Conservation (phyloP, 1,140 invertebrate genomes). For the Zaprionus lachaisei region DNA sequence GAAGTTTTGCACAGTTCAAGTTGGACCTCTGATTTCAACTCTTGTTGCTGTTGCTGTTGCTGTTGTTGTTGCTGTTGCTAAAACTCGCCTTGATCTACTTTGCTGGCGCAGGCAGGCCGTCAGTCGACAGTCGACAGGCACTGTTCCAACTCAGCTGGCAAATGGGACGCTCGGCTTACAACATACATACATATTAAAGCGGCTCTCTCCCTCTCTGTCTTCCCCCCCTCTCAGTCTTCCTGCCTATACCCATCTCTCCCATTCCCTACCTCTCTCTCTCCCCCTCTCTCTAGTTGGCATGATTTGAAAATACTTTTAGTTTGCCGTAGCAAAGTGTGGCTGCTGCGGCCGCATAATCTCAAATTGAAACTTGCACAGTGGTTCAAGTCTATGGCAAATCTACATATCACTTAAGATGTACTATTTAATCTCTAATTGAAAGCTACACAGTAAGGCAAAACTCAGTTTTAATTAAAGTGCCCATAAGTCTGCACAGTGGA, state of each 20-base stretch:
- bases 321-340: neutral
- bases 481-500: neutral
- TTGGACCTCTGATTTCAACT: constrained; percentile 60
- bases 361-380: constrained; percentile 38
- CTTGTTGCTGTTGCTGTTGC: constrained; percentile 19
- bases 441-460: neutral
- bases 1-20: constrained; percentile 66
- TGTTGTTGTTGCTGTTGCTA: constrained; percentile 46
- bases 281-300: constrained; percentile 43
- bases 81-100: constrained; percentile 78
- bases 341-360: constrained; percentile 49
- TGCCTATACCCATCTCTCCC: neutral
- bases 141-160: constrained; percentile 68
- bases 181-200: constrained; percentile 15
- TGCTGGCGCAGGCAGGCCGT: constrained; percentile 43
- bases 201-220: neutral
- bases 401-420: neutral
- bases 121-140: constrained; percentile 47
- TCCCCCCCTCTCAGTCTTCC: too few relatives aligned
- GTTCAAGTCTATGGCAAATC: constrained; percentile 1
- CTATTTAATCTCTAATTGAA: neutral
- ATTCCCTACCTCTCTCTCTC: neutral
- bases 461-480: too few relatives aligned
- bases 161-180: constrained; percentile 64
- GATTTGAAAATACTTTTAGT: constrained; percentile 63